These are phyloP conservation scores for Enteromius treurensis DNA, from an alignment of 2,797 vertebrate genomes.

Conservation along the genomic window DNA sequence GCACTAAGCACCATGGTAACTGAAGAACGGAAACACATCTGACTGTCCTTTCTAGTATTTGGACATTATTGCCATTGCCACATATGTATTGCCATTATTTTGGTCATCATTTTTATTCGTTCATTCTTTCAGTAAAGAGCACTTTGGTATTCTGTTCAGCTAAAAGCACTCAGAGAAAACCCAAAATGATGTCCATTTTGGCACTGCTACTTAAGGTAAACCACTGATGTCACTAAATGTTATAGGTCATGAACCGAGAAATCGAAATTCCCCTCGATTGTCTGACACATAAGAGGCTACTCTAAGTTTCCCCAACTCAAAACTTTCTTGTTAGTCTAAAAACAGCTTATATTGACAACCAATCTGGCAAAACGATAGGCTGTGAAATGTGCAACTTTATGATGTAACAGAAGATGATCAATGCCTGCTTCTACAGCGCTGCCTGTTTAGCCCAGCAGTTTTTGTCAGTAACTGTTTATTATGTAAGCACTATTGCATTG, in stretches of 20 bases:
- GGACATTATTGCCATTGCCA: no score
- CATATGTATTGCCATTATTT: conserved; percentile 5
- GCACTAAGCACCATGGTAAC: conserved; percentile 20
- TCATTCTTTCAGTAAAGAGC: not conserved
- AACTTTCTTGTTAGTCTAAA: not conserved
- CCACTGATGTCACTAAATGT: no score
- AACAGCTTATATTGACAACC: not conserved
- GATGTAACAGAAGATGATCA: no score
- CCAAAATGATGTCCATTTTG: not conserved
- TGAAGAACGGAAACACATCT: conserved; percentile 1
- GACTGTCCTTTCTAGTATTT: conserved; percentile 11
- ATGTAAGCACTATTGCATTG: no score
- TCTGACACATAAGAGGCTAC: no score
- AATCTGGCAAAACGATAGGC: not conserved
- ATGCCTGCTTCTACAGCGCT: no score
- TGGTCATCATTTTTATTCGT: not conserved
- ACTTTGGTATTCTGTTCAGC: not conserved
- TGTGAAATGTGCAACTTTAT: no score
- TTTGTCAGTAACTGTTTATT: no score
- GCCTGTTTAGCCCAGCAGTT: no score
- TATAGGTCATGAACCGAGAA: no score
- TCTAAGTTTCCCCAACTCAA: not conserved
- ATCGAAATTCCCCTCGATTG: no score
- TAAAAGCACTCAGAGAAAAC: not conserved
- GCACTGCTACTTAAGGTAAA: not conserved